Percentiles rank a stretch among this genome's conserved stretches.
Conservation (phyloP, 2,888 invertebrate genomes). For the Caenorhabditis parvicauda region DNA sequence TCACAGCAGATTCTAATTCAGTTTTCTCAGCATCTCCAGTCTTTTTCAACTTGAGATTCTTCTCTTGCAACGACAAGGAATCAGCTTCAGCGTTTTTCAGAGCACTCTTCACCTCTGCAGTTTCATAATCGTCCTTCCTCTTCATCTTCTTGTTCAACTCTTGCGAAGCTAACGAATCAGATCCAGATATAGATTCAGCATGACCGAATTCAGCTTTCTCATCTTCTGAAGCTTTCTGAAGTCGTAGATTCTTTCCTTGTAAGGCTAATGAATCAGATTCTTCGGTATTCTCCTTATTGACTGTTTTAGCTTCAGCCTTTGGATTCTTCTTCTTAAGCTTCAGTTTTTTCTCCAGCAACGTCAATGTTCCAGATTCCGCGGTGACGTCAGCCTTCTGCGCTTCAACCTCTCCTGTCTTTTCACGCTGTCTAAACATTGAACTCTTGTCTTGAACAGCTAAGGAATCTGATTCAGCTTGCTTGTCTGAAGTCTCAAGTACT, state of each 20-base stretch:
- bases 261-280: slow-evolving; percentile 12
- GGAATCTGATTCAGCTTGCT: too few species aligned
- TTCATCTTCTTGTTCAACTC: slow-evolving; percentile 18
- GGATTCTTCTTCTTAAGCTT: neutral
- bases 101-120: neutral
- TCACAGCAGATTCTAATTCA: slow-evolving; percentile 7
- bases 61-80: slow-evolving; percentile 3
- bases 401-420: too few species aligned
- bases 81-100: neutral
- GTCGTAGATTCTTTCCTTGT: slow-evolving; percentile 13
- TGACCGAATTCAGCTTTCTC: slow-evolving; percentile 5
- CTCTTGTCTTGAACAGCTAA: too few species aligned
- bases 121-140: slow-evolving; percentile 9
- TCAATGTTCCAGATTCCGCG: too few species aligned
- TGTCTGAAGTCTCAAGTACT: too few species aligned
- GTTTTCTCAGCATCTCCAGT: slow-evolving; percentile 1
- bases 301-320: too few species aligned
- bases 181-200: too few species aligned
- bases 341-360: slow-evolving; percentile 19
- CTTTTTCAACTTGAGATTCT: slow-evolving; percentile 11
- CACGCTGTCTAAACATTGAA: too few species aligned
- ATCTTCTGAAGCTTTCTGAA: slow-evolving; percentile 6
- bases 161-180: slow-evolving; percentile 13
- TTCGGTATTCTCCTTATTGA: too few species aligned
- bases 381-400: too few species aligned